These are phyloP conservation scores for Zalophus californianus DNA, from an alignment of 2,797 vertebrate genomes.

Conservation along the genomic window DNA sequence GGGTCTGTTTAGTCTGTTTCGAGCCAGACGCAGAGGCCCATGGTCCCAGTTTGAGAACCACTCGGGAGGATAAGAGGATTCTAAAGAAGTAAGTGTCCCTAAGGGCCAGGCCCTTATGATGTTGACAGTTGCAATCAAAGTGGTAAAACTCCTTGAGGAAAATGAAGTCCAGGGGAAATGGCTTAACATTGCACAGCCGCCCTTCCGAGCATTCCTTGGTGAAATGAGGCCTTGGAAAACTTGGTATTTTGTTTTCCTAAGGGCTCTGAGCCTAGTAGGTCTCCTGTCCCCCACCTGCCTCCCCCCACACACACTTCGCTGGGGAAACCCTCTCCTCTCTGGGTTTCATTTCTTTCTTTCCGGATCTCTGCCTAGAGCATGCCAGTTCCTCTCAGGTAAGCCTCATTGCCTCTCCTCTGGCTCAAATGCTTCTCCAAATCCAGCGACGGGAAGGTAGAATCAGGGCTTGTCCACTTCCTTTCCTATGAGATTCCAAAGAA, in stretches of 20 bases:
- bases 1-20: background rate
- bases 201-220: background rate
- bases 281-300: background rate
- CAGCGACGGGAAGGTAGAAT: background rate
- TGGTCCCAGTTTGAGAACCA: background rate
- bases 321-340: background rate
- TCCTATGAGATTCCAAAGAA: background rate
- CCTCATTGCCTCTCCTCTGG: background rate
- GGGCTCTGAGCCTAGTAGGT: background rate
- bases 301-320: background rate
- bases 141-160: background rate
- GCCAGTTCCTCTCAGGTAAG: background rate
- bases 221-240: background rate
- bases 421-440: background rate
- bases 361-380: background rate
- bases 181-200: background rate
- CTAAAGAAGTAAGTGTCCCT: background rate
- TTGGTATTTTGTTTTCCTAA: background rate
- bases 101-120: background rate
- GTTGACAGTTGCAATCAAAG: background rate
- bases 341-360: background rate
- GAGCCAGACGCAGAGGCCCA: background rate
- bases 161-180: background rate
- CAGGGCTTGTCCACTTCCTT: background rate
- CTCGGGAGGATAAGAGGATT: background rate